Evolutionary conservation across 2,888 invertebrate species (phyloP).

Genomic region (Cenopis cana): DNA sequence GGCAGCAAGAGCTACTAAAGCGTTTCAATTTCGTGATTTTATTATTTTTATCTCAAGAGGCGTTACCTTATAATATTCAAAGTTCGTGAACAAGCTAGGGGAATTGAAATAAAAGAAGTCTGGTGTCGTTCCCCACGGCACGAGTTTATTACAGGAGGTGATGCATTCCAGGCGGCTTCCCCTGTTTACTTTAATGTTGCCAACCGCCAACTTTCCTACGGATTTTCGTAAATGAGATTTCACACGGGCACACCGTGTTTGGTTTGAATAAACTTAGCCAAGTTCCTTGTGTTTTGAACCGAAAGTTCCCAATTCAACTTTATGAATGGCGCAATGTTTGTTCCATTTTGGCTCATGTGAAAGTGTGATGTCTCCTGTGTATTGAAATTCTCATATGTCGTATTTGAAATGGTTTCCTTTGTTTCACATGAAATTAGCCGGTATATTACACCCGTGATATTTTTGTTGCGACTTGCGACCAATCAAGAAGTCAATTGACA

Average conservation of each 20-base stretch:
- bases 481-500: no score
- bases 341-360: constrained; percentile 20
- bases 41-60: constrained; percentile 60
- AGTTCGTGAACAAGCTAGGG: constrained; percentile 63
- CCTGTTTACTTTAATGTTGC: constrained; percentile 64
- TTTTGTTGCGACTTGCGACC: no score
- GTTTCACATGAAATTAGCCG: background rate
- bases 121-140: constrained; percentile 55
- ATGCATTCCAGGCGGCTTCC: constrained; percentile 61
- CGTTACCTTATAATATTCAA: constrained; percentile 62
- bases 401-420: background rate
- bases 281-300: constrained; percentile 53
- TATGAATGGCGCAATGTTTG: constrained; percentile 44
- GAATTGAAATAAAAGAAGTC: constrained; percentile 74
- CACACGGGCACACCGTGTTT: constrained; percentile 61
- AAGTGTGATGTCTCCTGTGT: background rate
- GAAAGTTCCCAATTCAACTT: constrained; percentile 55
- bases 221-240: constrained; percentile 67
- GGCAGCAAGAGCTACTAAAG: constrained; percentile 17
- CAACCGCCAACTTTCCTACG: constrained; percentile 55
- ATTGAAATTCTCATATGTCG: background rate
- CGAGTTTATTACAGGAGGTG: constrained; percentile 68
- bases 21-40: constrained; percentile 32
- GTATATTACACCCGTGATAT: background rate
- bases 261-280: constrained; percentile 60